A percentile compares a stretch with the other conserved stretches of the same genome.
Conservation (phyloP, 2,888 invertebrate genomes). For the Pristionchus arcanus region DNA sequence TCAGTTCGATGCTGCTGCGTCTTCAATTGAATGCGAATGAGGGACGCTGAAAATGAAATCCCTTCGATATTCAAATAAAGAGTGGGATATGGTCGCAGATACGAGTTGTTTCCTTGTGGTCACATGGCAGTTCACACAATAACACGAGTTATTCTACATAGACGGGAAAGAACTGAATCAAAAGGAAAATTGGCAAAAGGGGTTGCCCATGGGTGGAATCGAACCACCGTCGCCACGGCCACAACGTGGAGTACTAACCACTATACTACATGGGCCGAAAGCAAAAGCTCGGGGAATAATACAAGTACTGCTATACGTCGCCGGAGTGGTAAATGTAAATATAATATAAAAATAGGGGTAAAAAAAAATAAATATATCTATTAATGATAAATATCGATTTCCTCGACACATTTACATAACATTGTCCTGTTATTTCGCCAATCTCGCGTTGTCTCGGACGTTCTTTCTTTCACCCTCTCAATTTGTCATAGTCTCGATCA, state of each 20-base stretch:
- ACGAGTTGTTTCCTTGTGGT: neutral
- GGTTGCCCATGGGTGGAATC: conserved; percentile 63
- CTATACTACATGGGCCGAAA: conserved; percentile 70
- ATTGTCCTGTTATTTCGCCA: too few species aligned
- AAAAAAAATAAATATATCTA: too few species aligned
- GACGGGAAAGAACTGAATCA: neutral
- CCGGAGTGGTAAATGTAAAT: too few species aligned
- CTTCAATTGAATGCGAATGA: conserved; percentile 9
- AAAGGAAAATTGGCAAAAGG: neutral
- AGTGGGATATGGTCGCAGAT: conserved; percentile 22
- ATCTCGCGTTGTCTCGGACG: too few species aligned
- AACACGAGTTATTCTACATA: too few species aligned
- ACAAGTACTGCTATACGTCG: too few species aligned
- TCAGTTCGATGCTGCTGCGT: neutral
- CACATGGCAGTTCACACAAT: neutral
- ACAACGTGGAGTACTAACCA: conserved; percentile 74
- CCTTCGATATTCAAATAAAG: conserved; percentile 9
- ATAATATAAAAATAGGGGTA: too few species aligned
- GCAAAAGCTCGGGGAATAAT: neutral
- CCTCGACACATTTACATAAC: too few species aligned
- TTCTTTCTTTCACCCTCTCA: too few species aligned
- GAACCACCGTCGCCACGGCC: conserved; percentile 72
- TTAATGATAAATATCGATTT: too few species aligned
- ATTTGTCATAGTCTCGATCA: neutral
- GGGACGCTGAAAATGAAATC: conserved; percentile 9